Conservation (phyloP, 2,797 vertebrate species). For the Onychomys arenicola region DNA sequence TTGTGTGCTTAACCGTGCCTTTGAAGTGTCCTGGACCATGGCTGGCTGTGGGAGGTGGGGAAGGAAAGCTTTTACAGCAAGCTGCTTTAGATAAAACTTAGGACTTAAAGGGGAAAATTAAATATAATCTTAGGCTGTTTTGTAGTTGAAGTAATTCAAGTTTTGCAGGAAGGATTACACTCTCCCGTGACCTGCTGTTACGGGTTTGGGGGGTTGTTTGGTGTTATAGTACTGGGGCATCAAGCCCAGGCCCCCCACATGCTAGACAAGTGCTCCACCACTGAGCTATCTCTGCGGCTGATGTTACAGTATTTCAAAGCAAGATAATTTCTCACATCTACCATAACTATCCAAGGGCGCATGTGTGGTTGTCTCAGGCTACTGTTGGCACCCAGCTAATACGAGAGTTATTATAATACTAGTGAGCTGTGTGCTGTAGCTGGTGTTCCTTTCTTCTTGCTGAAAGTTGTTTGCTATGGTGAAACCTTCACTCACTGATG, state of each 20-base stretch:
- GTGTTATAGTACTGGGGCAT: neutral
- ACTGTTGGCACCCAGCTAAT: neutral
- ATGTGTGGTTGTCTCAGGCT: neutral
- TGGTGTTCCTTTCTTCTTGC: neutral
- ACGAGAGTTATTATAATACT: neutral
- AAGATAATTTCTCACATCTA: neutral
- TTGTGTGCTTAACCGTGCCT: constrained; percentile 40
- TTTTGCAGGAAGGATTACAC: neutral
- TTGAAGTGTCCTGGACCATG: constrained; percentile 18
- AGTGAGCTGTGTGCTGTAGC: neutral
- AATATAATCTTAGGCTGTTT: constrained; percentile 35
- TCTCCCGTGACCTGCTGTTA: constrained; percentile 16
- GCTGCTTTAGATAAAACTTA: constrained; percentile 66
- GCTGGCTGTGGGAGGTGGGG: neutral
- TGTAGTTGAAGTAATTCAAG: neutral
- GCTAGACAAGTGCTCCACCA: neutral
- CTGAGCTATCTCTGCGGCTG: neutral
- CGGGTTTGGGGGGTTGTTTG: neutral
- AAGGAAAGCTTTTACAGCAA: constrained; percentile 52
- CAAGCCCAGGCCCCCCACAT: neutral
- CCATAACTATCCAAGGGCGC: neutral
- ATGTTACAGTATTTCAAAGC: constrained; percentile 22
- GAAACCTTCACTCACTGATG: neutral
- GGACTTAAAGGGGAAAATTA: constrained; percentile 52
- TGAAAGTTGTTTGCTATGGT: neutral